These are phyloP conservation scores for Redunca redunca DNA, from an alignment of 2,113 vertebrate species.

Conservation along the genomic window DNA sequence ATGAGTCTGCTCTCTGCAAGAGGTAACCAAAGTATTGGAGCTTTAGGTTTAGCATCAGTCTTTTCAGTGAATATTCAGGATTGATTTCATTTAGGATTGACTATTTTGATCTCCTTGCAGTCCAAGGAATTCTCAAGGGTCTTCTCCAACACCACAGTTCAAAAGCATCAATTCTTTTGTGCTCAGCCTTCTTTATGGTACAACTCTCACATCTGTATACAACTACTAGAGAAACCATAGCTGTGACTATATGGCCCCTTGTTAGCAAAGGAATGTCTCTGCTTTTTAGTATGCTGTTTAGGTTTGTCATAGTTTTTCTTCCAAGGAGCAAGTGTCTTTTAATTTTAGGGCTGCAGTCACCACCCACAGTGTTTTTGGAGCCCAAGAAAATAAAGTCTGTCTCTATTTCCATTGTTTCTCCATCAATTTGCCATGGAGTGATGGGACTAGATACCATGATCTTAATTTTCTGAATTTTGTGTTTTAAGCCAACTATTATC, in stretches of 20 bases:
- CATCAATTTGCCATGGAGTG: background rate
- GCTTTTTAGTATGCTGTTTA: background rate
- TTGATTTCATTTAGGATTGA: background rate
- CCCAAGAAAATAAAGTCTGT: background rate
- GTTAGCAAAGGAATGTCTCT: background rate
- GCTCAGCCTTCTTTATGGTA: background rate
- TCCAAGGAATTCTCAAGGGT: background rate
- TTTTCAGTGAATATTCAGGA: background rate
- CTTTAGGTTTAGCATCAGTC: background rate
- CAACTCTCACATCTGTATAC: background rate
- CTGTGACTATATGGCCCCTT: background rate
- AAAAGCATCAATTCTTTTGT: background rate
- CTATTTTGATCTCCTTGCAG: background rate
- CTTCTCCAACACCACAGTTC: background rate
- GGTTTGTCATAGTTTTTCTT: background rate
- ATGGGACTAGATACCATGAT: background rate
- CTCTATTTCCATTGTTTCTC: background rate
- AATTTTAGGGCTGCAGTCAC: background rate
- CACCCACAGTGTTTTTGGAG: background rate
- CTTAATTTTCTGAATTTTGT: background rate
- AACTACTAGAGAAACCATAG: background rate
- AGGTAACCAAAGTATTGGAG: background rate
- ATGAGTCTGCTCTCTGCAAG: background rate
- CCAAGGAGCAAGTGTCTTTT: background rate
- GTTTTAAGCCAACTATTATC: background rate